phyloP scores from a whole-genome alignment of 1,140 invertebrate genomes.

The Tetramorium alpestre region DNA sequence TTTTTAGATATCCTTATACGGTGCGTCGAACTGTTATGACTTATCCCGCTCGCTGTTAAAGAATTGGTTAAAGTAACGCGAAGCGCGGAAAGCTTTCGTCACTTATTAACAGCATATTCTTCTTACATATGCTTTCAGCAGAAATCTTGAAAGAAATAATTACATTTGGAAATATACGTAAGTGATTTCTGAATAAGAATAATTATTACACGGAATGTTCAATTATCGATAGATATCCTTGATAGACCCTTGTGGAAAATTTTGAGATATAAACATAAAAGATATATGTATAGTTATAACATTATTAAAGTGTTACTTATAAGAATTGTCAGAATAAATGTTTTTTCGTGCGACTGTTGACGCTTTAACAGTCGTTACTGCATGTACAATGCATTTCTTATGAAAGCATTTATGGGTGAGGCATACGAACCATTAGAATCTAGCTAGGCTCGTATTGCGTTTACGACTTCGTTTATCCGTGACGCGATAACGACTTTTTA shows the following conservation, averaged over 20 bases:
- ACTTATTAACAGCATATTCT: background rate
- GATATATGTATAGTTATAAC: background rate
- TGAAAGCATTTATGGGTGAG: conserved; percentile 6
- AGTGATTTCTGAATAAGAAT: background rate
- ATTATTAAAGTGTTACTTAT: background rate
- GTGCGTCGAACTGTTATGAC: conserved; percentile 44
- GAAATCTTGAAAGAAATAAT: background rate
- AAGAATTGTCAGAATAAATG: background rate
- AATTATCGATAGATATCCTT: background rate
- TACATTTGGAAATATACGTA: background rate
- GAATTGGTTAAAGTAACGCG: conserved; percentile 33
- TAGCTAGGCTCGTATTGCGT: background rate
- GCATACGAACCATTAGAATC: conserved; percentile 6
- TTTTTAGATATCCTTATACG: conserved; percentile 49
- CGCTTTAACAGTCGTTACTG: background rate
- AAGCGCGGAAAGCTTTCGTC: conserved; percentile 5
- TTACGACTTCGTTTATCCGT: conserved; percentile 27
- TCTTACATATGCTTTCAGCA: background rate
- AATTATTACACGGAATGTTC: background rate
- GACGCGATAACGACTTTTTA: conserved; percentile 24
- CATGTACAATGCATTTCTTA: background rate
- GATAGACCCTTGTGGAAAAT: background rate
- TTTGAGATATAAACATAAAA: background rate
- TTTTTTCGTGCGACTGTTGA: background rate
- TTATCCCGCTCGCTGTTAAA: conserved; percentile 10